phyloP scores from a whole-genome alignment of 2,113 vertebrate species.

The Oxyura jamaicensis region DNA sequence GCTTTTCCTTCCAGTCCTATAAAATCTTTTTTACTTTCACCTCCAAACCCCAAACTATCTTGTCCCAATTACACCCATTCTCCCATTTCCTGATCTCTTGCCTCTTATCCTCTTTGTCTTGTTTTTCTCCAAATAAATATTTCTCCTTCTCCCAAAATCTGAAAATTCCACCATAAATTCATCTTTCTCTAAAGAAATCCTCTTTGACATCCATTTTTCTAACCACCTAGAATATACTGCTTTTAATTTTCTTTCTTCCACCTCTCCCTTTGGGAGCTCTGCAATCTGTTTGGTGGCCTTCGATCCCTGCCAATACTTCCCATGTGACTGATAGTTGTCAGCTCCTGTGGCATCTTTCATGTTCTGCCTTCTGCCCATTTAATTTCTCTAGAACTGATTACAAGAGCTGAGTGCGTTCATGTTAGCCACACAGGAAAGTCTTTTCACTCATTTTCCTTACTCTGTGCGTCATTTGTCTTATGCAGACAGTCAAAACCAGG shows the following conservation, averaged over 20 bases:
- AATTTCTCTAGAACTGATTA: neutral
- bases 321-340: neutral
- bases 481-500: neutral
- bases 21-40: neutral
- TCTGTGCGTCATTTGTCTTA: neutral
- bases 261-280: neutral
- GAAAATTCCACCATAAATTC: neutral
- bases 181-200: neutral
- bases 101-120: neutral
- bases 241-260: neutral
- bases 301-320: neutral
- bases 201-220: neutral
- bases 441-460: neutral
- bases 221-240: neutral
- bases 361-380: neutral
- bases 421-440: neutral
- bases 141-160: neutral
- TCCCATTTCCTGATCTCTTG: neutral
- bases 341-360: accelerated
- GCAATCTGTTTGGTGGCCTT: neutral
- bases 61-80: neutral
- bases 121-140: neutral
- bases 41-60: neutral
- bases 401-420: neutral
- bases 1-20: neutral